Evolutionary conservation across 1,140 invertebrate genomes (phyloP).

Genomic region (Mercenaria mercenaria): DNA sequence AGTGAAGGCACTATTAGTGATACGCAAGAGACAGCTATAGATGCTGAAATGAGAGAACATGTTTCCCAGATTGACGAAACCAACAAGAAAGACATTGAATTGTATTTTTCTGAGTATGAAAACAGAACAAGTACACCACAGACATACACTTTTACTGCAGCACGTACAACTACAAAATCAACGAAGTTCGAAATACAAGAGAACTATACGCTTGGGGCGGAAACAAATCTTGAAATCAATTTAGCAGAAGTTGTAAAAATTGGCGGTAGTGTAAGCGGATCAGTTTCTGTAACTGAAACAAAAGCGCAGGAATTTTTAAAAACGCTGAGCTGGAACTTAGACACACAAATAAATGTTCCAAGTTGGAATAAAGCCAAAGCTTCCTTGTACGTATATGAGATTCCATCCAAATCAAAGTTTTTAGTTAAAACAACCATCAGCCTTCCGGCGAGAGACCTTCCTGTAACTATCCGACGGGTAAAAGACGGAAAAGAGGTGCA

Average conservation of each 20-base stretch:
- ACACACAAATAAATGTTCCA: constrained; percentile 62
- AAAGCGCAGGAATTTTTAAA: constrained; percentile 43
- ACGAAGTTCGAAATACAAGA: constrained; percentile 61
- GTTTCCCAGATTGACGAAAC: background rate
- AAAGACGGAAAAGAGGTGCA: constrained; percentile 47
- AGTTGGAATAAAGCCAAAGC: too few relatives aligned
- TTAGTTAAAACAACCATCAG: constrained; percentile 43
- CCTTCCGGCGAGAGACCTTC: constrained; percentile 18
- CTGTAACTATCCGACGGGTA: constrained; percentile 25
- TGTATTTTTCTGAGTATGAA: constrained; percentile 62
- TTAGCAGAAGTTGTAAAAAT: constrained; percentile 48
- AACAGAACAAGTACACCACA: constrained; percentile 43
- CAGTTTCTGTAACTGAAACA: constrained; percentile 57
- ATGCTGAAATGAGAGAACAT: background rate
- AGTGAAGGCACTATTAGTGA: background rate
- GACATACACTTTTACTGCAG: constrained; percentile 49
- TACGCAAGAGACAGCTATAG: background rate
- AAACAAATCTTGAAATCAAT: constrained; percentile 55
- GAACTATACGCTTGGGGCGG: constrained; percentile 61
- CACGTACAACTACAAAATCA: constrained; percentile 29
- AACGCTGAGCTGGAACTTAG: constrained; percentile 46
- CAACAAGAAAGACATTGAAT: background rate
- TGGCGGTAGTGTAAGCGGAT: too few relatives aligned
- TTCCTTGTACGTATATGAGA: too few relatives aligned
- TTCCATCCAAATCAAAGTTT: too few relatives aligned